Evolutionary conservation across 1,140 invertebrate genomes (phyloP).

Genomic region (Bombus turneri): DNA sequence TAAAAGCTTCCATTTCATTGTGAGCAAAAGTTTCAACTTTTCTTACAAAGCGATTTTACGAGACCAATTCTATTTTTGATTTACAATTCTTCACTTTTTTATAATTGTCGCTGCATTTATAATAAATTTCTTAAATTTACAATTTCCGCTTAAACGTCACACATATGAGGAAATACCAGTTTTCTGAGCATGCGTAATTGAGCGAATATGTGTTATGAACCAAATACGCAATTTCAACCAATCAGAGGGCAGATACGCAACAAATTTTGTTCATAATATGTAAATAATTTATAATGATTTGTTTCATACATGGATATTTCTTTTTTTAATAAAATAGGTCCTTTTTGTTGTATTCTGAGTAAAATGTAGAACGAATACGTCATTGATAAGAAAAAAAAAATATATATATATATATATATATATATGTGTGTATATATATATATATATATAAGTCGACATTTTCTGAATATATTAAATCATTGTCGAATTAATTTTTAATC

Average conservation of each 20-base stretch:
- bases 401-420: neutral
- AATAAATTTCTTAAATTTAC: neutral
- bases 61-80: neutral
- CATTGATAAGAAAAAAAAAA: neutral
- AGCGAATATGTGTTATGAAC: neutral
- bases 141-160: slow-evolving; percentile 18
- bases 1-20: neutral
- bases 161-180: neutral
- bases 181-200: slow-evolving; percentile 15
- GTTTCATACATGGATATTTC: too few relatives aligned
- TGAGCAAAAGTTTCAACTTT: neutral
- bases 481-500: neutral
- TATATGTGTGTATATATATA: too few relatives aligned
- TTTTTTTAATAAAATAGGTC: neutral
- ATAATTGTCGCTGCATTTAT: neutral
- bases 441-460: neutral
- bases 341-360: neutral
- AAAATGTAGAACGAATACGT: neutral
- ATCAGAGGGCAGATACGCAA: neutral
- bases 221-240: neutral
- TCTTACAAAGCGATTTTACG: neutral
- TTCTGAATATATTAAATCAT: neutral
- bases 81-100: neutral
- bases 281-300: neutral
- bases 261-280: neutral